Base-by-base conservation (phyloP, 2,888 invertebrate species). In the Bimastos eiseni region DNA sequence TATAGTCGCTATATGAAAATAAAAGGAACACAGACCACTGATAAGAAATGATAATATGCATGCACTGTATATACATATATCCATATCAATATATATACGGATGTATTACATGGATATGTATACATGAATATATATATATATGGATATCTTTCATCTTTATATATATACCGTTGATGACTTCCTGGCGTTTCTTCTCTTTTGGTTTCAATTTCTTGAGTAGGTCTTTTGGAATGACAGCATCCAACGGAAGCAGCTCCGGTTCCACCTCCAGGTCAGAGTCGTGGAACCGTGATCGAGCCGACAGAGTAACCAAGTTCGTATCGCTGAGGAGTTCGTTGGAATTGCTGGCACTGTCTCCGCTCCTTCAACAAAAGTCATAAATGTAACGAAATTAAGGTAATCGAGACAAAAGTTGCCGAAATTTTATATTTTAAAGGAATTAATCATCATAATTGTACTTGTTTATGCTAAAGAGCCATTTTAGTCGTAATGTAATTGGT, bases 151-250 rank as follows among this genome's bases (percentile, higher is more conserved):
- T 44, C 15, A 44, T 44, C 44, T 19, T 44, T 49, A 84, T 21
- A 94, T 94, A 98, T 21, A 94, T 94, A 98, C 98, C 98, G 95
- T 98, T 98, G 92, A 98, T 97, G 94, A 98, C 97, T 96, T 98
- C 98, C 95, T 98, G 98, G 93, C 98, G 96, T 95, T 98, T 98
- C 95, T 97, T 97, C 95, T 98, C 98, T 93, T 97, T 96, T 92
- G 97, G 97, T 93, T 97, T 96, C 93, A 98, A 96, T 92, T 96
- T 96, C 91, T 96, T 96, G 90, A 97, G 96, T 90, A 97, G 96
- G 91, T 98, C 97, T 93, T 97, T 97, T 38, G 97, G 96, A 89
- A 98, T 96, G 92, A 97, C 96, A 92, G 97, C 96, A 93, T 97
- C 97, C 97, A 98, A 97, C 94, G 97, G 97, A 36, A 97, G 97